phyloP scores from a whole-genome alignment of 2,797 vertebrate species.

The Coluber constrictor region DNA sequence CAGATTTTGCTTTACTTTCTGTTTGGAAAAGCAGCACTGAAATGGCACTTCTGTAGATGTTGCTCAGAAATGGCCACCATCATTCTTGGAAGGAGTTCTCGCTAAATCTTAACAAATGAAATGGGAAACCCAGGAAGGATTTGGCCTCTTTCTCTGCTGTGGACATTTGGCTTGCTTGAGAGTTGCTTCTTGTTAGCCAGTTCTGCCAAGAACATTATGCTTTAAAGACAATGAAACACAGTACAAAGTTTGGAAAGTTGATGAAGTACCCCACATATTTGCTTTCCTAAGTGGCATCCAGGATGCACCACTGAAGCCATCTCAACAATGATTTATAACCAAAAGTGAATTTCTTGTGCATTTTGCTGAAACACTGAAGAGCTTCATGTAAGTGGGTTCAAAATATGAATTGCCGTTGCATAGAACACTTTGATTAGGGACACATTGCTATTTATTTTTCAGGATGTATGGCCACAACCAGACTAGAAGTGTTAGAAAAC shows the following conservation, averaged over 20 bases:
- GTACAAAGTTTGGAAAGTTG: neutral
- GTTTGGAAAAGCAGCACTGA: constrained; percentile 14
- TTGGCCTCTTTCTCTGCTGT: neutral
- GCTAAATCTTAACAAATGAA: constrained; percentile 23
- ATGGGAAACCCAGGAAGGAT: neutral
- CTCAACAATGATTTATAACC: neutral
- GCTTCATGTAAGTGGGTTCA: neutral
- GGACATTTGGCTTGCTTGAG: neutral
- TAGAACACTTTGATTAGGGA: neutral
- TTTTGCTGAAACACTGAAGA: neutral
- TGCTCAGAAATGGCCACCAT: neutral
- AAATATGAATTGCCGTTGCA: neutral
- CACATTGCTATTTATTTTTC: neutral
- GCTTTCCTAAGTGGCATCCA: neutral
- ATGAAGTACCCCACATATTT: neutral
- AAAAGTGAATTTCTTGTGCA: neutral
- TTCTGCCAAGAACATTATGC: rapidly evolving
- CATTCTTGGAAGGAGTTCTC: constrained; percentile 23
- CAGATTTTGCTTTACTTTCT: constrained; percentile 35
- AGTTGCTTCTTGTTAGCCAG: neutral
- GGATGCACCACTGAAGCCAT: neutral
- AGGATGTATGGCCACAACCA: neutral
- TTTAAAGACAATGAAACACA: neutral
- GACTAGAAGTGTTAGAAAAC: neutral
- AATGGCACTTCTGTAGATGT: constrained; percentile 5